Percentiles rank a stretch among this genome's conserved stretches.
Evolutionary conservation across 2,113 vertebrate genomes (phyloP).

Genomic region (Actenoides lindsayi): DNA sequence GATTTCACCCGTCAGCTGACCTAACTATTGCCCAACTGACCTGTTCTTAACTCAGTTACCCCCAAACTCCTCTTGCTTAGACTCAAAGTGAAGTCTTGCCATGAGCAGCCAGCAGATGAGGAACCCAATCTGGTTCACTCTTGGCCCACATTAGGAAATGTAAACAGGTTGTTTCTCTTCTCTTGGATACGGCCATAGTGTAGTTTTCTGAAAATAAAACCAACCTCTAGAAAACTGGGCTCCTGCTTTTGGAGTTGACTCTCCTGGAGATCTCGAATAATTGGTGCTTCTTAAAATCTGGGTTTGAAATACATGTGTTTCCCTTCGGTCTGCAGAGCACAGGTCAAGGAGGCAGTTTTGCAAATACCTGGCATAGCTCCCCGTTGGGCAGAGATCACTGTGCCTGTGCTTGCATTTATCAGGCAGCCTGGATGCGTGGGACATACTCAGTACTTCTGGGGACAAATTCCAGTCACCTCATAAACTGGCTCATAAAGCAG

Average conservation of each 20-base stretch:
- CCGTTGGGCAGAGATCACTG: not conserved
- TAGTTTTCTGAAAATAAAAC: not conserved
- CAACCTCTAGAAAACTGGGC: not conserved
- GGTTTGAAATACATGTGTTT: not conserved
- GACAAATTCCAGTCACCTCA: not conserved
- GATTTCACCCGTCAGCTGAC: not conserved
- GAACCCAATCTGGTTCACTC: not conserved
- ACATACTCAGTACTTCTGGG: not conserved
- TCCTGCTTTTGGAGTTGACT: not conserved
- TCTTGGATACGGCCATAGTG: not conserved
- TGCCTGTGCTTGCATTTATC: not conserved
- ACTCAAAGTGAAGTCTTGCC: not conserved
- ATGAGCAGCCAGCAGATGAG: not conserved
- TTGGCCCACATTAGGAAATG: not conserved
- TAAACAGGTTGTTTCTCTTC: not conserved
- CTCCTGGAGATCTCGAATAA: not conserved
- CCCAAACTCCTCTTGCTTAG: not conserved
- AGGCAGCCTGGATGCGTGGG: not conserved
- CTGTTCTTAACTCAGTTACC: not conserved
- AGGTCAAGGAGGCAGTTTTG: not conserved
- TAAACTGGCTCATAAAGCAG: not conserved
- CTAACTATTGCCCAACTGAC: not conserved
- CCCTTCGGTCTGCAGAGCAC: not conserved
- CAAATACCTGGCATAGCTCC: not conserved
- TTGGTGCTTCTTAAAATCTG: not conserved